These are phyloP conservation scores for Pterocles burchelli DNA, from an alignment of 2,113 vertebrate species.

Conservation along the genomic window DNA sequence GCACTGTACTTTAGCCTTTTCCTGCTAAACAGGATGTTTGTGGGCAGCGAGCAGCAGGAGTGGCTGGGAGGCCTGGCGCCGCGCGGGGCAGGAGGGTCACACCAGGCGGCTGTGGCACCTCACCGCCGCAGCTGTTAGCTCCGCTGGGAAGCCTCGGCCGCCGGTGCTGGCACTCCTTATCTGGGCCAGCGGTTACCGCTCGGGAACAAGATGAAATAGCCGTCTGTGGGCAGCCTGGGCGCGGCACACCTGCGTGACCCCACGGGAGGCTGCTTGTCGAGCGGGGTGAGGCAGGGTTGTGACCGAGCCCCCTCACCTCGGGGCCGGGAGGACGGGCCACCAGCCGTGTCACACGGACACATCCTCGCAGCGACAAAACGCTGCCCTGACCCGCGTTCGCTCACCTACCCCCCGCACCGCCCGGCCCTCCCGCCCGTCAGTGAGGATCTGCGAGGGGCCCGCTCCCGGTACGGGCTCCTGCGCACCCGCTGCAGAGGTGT, in stretches of 20 bases:
- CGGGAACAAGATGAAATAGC: not conserved
- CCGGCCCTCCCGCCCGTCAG: not conserved
- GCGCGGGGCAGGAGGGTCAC: not conserved
- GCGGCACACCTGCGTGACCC: not conserved
- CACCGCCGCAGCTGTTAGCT: not conserved
- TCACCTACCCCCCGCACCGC: not conserved
- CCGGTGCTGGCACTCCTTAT: not conserved
- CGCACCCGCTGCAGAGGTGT: no score
- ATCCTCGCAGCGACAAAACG: not conserved
- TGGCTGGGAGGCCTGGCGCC: rapidly evolving
- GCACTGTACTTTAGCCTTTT: rapidly evolving
- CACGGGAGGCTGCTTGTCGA: no score
- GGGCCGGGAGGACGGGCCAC: not conserved
- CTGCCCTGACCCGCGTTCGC: not conserved
- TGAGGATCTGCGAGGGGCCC: not conserved
- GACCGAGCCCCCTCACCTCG: not conserved
- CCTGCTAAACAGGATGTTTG: not conserved
- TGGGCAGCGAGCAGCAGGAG: not conserved
- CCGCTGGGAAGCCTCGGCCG: rapidly evolving
- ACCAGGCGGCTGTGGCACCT: rapidly evolving
- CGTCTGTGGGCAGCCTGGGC: no score
- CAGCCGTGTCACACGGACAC: not conserved
- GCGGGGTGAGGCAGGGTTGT: not conserved
- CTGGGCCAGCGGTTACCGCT: rapidly evolving
- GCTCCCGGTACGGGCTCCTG: not conserved